Conservation (phyloP, 2,888 invertebrate species). For the Agrochola litura region DNA sequence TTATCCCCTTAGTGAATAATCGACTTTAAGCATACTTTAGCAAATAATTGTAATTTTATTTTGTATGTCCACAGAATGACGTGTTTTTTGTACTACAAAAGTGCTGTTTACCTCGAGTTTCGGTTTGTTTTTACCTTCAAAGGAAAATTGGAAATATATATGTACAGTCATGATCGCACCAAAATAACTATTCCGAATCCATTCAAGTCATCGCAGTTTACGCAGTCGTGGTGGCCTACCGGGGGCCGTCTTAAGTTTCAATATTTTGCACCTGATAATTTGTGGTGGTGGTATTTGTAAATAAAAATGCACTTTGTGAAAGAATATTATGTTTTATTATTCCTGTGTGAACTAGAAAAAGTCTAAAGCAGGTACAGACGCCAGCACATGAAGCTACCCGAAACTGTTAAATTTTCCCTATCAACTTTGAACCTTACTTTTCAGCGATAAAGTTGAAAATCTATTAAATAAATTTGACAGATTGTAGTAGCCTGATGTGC, state of each 20-base stretch:
- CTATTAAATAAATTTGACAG: no score
- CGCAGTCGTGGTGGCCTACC: conserved; percentile 29
- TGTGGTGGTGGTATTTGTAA: conserved; percentile 40
- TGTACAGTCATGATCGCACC: conserved; percentile 11
- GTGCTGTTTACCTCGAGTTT: conserved; percentile 13
- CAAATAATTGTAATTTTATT: background rate
- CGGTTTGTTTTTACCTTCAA: conserved; percentile 37
- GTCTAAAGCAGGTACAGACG: background rate
- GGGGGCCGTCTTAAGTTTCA: fast-evolving
- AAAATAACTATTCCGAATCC: conserved; percentile 18
- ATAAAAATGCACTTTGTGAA: background rate
- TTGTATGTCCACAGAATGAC: conserved; percentile 27
- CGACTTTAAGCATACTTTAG: background rate
- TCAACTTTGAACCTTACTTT: no score
- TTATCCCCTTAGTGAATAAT: background rate
- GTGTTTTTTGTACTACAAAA: conserved; percentile 33
- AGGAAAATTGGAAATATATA: conserved; percentile 17
- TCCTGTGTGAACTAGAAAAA: background rate
- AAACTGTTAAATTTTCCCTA: no score
- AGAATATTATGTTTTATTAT: no score
- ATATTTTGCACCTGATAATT: fast-evolving
- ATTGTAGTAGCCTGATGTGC: no score
- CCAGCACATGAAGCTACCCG: no score
- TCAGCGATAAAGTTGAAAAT: no score
- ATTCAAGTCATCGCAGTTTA: conserved; percentile 12